Percentiles rank a stretch among this genome's conserved stretches.
These are phyloP conservation scores for Biston stratarius DNA, from an alignment of 2,888 invertebrate genomes.

Conservation along the genomic window DNA sequence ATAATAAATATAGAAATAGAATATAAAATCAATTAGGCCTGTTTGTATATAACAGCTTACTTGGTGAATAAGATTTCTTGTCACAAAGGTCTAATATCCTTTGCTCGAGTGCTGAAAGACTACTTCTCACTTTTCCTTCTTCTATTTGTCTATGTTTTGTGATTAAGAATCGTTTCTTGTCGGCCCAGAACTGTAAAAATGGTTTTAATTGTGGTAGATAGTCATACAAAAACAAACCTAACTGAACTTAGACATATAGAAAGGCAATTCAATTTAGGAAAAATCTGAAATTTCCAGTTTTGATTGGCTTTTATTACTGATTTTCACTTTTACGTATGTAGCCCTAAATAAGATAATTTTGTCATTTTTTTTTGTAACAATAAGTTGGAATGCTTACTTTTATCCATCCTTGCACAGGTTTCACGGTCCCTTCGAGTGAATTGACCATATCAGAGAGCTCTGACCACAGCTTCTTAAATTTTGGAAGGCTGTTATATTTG, in stretches of 20 bases:
- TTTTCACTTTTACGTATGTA: no score
- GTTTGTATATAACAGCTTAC: constrained; percentile 44
- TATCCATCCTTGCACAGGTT: constrained; percentile 74
- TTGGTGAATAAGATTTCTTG: constrained; percentile 51
- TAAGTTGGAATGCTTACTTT: constrained; percentile 57
- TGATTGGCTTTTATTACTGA: no score
- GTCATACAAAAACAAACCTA: background rate
- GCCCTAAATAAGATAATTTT: no score
- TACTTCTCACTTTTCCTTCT: constrained; percentile 62
- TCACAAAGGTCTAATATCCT: constrained; percentile 65
- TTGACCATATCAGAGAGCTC: constrained; percentile 67
- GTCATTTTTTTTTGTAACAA: no score
- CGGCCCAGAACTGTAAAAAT: constrained; percentile 70
- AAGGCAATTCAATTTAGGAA: no score
- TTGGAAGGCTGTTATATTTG: constrained; percentile 62
- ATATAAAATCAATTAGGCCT: no score
- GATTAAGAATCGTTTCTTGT: constrained; percentile 67
- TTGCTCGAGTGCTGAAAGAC: constrained; percentile 62
- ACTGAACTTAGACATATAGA: no score
- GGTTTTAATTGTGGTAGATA: background rate
- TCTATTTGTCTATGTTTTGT: constrained; percentile 70
- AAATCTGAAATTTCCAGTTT: no score
- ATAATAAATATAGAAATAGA: no score
- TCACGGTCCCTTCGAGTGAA: constrained; percentile 66
- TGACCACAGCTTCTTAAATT: constrained; percentile 69